Evolutionary conservation across 2,113 vertebrate species (phyloP), one percentile per base, ranked within the genome.

Genomic region (Aythya baeri): DNA sequence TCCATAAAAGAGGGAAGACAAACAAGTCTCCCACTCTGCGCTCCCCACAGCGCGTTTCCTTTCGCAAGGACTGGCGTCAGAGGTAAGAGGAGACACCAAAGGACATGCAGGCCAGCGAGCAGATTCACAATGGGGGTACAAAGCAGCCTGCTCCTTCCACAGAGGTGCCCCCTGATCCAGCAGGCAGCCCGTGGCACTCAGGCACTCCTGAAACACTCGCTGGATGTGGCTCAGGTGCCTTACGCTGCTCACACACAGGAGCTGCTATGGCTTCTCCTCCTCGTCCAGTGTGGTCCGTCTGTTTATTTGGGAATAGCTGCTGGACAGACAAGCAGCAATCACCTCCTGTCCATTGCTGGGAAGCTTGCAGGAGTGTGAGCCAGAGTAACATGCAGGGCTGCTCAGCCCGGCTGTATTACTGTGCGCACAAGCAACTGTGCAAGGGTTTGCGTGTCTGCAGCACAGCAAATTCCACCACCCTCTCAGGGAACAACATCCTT

Each of bases 381-480:
- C 29, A 23, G 44, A 50, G 25, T 9, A 29, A 72, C 2, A 1
- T 9, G 29, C 25, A 26, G 25, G 13, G 66, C 7, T 23, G 72
- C 57, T 84, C 52, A 68, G 17, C 31, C 46, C 83, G 23, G 11
- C 59, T 55, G 11, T 81, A 65, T 74, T 7, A 23, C 31, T 26
- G 16, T 0, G 0, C 38, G 62, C n/a, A n/a, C 46, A 34, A 73
- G 38, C 8, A 73, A 70, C 50, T 2, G 14, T 10, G 23, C 1
- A 4, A 86, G 44, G 43, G 36, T 8, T 52, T 11, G 26, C 0
- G 1, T 44, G n/a, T 62, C 46, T 83, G 44, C 58, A 70, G 83
- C 0, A 5, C 79, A 66, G 46, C 68, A 68, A 46, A 9, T 22
- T 41, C 85, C 68, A 32, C 1, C 54, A 79, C 22, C 36, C 59